These are phyloP conservation scores for Pammene aurita DNA, from an alignment of 2,888 invertebrate species.

Conservation along the genomic window DNA sequence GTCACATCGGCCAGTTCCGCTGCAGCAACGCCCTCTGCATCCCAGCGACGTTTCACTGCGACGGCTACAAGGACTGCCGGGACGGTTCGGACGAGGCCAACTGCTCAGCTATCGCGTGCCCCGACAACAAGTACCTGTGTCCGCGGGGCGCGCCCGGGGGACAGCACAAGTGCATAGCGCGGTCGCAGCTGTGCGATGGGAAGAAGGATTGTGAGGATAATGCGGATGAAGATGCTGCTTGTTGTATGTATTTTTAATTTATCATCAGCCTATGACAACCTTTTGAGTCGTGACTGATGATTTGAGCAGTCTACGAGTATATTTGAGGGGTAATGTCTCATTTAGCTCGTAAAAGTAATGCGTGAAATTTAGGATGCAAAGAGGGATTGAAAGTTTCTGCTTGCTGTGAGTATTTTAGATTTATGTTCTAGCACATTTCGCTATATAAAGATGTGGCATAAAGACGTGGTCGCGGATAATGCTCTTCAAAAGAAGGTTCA, in stretches of 20 bases:
- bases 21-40: constrained; percentile 97
- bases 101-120: constrained; percentile 94
- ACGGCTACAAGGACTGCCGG: constrained; percentile 94
- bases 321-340: too few species aligned
- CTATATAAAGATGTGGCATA: too few species aligned
- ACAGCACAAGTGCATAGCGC: constrained; percentile 93
- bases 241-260: background rate
- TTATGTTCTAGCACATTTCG: too few species aligned
- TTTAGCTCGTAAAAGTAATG: too few species aligned
- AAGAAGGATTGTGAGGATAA: constrained; percentile 95
- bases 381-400: too few species aligned
- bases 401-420: background rate
- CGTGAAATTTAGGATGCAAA: too few species aligned
- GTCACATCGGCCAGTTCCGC: constrained; percentile 95
- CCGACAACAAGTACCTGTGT: constrained; percentile 95
- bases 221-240: constrained; percentile 90
- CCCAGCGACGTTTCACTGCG: constrained; percentile 92
- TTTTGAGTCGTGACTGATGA: too few species aligned
- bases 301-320: too few species aligned
- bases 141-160: constrained; percentile 87
- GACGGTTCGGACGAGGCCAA: constrained; percentile 95
- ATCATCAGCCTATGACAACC: too few species aligned
- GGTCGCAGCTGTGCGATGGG: constrained; percentile 94
- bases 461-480: too few species aligned
- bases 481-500: too few species aligned